phyloP scores from a whole-genome alignment of 2,113 vertebrate genomes.

The Phrynosoma blainvillii region DNA sequence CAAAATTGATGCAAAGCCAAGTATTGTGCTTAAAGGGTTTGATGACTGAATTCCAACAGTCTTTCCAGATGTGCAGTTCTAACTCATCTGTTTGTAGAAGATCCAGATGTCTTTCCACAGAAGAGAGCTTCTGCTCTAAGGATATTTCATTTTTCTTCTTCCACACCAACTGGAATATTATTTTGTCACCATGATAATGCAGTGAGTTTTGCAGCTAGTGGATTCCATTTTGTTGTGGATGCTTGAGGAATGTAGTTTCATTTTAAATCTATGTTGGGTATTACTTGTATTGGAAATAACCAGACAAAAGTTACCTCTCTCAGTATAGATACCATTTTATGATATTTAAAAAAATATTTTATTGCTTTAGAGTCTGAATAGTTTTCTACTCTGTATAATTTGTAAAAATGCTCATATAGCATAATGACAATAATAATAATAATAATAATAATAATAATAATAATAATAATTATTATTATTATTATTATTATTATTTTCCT shows the following conservation, averaged over 20 bases:
- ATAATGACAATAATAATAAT: not conserved
- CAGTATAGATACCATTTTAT: not conserved
- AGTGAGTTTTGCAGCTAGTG: not conserved
- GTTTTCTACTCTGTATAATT: not conserved
- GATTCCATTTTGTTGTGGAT: not conserved
- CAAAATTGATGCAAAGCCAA: conserved; percentile 15
- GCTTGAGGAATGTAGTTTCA: not conserved
- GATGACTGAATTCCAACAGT: not conserved
- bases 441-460: conserved; percentile 12
- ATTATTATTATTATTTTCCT: too few relatives aligned
- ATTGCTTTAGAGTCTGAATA: not conserved
- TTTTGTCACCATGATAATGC: not conserved
- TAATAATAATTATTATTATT: too few relatives aligned
- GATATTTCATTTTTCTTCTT: not conserved
- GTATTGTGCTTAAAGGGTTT: not conserved
- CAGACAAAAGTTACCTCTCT: not conserved
- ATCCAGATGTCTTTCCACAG: not conserved
- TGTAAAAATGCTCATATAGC: not conserved
- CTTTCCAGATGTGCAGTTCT: conserved; percentile 3
- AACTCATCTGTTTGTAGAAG: not conserved
- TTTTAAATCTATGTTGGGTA: not conserved
- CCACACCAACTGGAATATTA: not conserved
- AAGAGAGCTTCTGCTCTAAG: not conserved
- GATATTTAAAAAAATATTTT: not conserved
- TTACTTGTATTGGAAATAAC: not conserved